Evolutionary conservation across 2,797 vertebrate species (phyloP).

Genomic region (Notamacropus eugenii): DNA sequence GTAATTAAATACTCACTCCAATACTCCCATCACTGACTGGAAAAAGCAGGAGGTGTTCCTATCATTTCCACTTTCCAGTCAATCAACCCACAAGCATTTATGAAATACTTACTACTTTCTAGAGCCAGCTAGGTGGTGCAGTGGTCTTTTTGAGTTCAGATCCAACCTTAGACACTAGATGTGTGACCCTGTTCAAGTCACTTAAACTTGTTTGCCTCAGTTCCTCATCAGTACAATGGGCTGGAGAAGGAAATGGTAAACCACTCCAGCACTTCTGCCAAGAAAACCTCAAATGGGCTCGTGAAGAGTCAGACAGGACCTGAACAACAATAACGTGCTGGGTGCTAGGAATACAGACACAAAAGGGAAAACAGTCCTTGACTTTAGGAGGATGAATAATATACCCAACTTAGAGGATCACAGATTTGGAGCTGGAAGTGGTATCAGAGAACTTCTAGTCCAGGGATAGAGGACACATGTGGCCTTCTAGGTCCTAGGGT

Average conservation of each 20-base stretch:
- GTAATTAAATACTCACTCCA: not conserved
- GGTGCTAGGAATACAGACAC: not conserved
- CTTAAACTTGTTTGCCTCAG: no score
- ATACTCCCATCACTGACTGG: not conserved
- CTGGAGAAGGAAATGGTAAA: no score
- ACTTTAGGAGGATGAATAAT: not conserved
- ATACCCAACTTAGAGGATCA: not conserved
- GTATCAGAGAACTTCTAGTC: not conserved
- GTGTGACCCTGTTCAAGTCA: not conserved
- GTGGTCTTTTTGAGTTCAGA: not conserved
- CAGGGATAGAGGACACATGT: no score
- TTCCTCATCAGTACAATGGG: no score
- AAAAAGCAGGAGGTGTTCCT: not conserved
- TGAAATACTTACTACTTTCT: not conserved
- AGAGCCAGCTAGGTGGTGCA: not conserved
- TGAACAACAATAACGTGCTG: no score
- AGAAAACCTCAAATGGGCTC: no score
- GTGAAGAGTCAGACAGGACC: no score
- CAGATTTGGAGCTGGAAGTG: no score
- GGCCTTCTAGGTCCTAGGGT: no score
- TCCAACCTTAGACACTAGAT: not conserved
- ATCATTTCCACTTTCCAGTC: not conserved
- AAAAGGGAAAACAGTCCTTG: not conserved
- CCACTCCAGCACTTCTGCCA: no score
- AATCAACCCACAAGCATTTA: not conserved